Base-by-base conservation (phyloP, 2,888 invertebrate genomes). In the Acanthopleura granulata region DNA sequence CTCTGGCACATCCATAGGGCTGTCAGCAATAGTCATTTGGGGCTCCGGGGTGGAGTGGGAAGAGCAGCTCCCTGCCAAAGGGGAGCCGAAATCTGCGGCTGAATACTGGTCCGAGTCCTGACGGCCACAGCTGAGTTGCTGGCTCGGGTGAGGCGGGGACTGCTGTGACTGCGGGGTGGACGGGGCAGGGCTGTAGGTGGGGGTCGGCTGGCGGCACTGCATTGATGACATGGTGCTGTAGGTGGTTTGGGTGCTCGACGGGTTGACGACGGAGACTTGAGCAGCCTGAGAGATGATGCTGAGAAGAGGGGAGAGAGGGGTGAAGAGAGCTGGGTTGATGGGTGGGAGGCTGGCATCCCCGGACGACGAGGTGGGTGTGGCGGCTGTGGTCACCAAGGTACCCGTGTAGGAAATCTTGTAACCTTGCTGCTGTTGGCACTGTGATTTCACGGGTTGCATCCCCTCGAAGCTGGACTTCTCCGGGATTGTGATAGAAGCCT, bases 351-450 rank as follows among this genome's bases (percentile, higher is more conserved):
- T 49, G 16, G 22, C 80, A 79, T 84, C 84, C 72, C 82, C 57
- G 74, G 81, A 81, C 49, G 85, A 78, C 69, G 82, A 79, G 62
- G 85, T 80, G 73, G 92, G 91, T 0, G 89, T 83, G 30, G 88
- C 85, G 25, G 89, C 85, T 84, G 94, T 93, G 76, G 94, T 94
- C 80, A 95, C 94, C 91, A 95, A 95, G 77, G 94, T 93, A 77
- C 93, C 94, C 80, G 94, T 93, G 91, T 94, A 94, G 77, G 90
- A 89, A 81, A 91, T 88, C 80, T 90, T 87, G 78, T 87, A 69
- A 61, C 62, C 73, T 71, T 73, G 78, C 71, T 76, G 74, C 70
- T 75, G 76, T 74, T 76, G 69, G 49, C 77, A 75, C 49, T 76
- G 70, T 75, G 72, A 74, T 72, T 27, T 66, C n/a, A 27, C 69